Evolutionary conservation across 37 sponge, comb jelly and placozoan species (phyloP), one percentile per base, ranked within the genome.

Genomic region (Agelas oroides): DNA sequence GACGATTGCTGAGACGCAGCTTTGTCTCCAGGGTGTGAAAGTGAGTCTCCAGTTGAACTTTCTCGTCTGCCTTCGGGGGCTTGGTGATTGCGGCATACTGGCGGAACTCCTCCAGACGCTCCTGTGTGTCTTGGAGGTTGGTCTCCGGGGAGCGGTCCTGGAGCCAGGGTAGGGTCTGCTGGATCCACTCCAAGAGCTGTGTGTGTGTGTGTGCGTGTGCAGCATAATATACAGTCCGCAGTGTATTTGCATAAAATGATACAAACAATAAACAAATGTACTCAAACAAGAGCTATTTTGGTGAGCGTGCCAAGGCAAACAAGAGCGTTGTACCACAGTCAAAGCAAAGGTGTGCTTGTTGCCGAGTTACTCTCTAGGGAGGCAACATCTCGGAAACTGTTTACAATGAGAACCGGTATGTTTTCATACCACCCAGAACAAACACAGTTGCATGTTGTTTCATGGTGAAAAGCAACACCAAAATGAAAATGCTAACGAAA

Each of bases 11-110:
- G 52, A 98, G 86, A 69, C 99, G 79, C 28, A 98, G 91, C 58
- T 91, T 94, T 37, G 99, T 98, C 89, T 99, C 97, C 27, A 94
- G 89, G 20, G 95, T 98, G 85, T 98, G 97, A 88, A 93, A 98
- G 83, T 94, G 92, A 12, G 96, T 90, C 70, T 94, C 97, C 61
- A 98, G 91, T 17, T 81, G 83, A 5, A 87, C 96, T 77, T 96
- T 98, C 70, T 98, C 99, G 64, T 92, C 91, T 16, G 91, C 83
- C 78, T 98, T 98, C 32, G 99, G 95, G 3, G 99, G 99, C 81
- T 98, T 98, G 20, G 94, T 88, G 54, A 61, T 75, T 11, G 79
- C 40, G 62, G 89, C 72, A 63, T 98, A 98, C 40, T 86, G 88
- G 0, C 99, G 84, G 93, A 94, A 98, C 82, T 94, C 95, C 82